Conservation (phyloP, 2,888 invertebrate genomes). For the Idaea aversata region DNA sequence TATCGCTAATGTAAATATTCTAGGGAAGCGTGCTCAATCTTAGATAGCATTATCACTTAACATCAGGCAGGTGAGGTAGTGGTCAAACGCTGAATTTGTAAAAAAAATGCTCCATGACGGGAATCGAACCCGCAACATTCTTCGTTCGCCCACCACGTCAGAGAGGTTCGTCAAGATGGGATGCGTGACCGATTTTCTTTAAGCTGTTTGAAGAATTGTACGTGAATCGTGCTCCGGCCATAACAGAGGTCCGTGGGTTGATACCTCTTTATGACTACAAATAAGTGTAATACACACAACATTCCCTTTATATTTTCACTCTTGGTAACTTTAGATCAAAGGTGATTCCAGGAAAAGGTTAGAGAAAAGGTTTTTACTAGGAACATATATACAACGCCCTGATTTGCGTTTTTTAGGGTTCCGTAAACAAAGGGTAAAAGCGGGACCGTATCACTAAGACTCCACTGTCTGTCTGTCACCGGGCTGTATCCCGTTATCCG, state of each 20-base stretch:
- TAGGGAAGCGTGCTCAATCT: no score
- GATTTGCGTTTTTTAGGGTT: no score
- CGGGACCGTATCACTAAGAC: no score
- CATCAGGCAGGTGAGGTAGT: no score
- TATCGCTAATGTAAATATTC: no score
- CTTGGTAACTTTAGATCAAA: neutral
- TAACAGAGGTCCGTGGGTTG: slow-evolving; percentile 95
- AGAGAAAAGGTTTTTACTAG: neutral
- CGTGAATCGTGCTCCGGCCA: slow-evolving; percentile 89
- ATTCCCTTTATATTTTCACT: neutral
- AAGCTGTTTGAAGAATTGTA: slow-evolving; percentile 89
- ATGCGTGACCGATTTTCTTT: slow-evolving; percentile 26
- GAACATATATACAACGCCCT: no score
- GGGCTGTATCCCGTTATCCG: no score
- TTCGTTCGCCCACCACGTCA: neutral
- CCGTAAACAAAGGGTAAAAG: no score
- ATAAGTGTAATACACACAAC: neutral
- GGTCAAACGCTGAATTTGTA: neutral
- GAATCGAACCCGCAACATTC: neutral
- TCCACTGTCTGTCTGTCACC: no score
- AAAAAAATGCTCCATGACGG: neutral
- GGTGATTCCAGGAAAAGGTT: slow-evolving; percentile 12
- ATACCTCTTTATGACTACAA: slow-evolving; percentile 79
- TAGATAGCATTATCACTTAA: no score
- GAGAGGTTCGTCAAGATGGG: neutral